These are phyloP conservation scores for Verasper variegatus DNA, from an alignment of 2,113 vertebrate species.

Conservation along the genomic window DNA sequence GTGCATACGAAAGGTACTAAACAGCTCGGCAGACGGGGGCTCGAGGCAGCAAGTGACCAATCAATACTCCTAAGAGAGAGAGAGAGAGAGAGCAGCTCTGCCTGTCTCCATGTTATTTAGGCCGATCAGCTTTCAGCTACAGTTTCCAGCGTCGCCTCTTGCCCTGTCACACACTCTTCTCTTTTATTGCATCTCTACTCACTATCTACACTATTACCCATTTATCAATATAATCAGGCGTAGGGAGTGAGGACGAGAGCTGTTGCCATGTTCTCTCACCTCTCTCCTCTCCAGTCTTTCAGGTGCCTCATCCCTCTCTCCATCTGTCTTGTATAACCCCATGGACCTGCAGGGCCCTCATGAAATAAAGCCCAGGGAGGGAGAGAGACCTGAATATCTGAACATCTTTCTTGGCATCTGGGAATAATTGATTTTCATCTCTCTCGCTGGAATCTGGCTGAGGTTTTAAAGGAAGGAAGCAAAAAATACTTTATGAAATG, in stretches of 20 bases:
- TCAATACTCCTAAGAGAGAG: constrained; percentile 60
- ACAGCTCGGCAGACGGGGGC: constrained; percentile 37
- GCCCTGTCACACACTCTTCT: constrained; percentile 17
- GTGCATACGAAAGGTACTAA: constrained; percentile 33
- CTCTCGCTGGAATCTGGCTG: constrained; percentile 35
- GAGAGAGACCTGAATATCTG: constrained; percentile 44
- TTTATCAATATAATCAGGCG: constrained; percentile 6
- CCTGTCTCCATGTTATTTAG: constrained; percentile 41
- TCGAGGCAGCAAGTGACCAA: constrained; percentile 44
- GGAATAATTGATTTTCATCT: constrained; percentile 51
- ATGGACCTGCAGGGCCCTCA: constrained; percentile 10
- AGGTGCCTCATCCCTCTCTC: constrained; percentile 2
- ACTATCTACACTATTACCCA: neutral
- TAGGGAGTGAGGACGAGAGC: neutral
- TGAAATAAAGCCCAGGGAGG: constrained; percentile 19
- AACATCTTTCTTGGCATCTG: constrained; percentile 48
- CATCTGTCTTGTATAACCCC: constrained; percentile 45
- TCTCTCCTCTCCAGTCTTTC: constrained; percentile 20
- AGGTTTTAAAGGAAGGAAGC: constrained; percentile 23
- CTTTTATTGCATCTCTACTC: constrained; percentile 11
- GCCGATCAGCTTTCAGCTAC: constrained; percentile 69
- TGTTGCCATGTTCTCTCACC: constrained; percentile 38
- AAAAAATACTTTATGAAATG: constrained; percentile 3
- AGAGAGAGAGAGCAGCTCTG: constrained; percentile 57
- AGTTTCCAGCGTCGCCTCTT: constrained; percentile 32